A percentile compares a stretch with the other conserved stretches of the same genome.
phyloP scores from a whole-genome alignment of 2,797 vertebrate genomes.

The Peromyscus nudipes region DNA sequence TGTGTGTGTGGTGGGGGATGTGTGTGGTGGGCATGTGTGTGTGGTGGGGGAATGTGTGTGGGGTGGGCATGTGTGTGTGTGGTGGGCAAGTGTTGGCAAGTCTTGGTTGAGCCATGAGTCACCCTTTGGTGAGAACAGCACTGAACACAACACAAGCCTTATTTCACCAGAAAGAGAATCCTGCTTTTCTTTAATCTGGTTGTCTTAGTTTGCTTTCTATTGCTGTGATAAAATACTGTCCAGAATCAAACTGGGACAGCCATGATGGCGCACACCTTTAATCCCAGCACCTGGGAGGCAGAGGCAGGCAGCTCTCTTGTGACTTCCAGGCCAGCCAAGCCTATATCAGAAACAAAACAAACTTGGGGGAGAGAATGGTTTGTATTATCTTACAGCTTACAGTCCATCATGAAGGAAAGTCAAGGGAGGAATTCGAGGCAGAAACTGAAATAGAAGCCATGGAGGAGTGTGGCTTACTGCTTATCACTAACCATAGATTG shows the following conservation, averaged over 20 bases:
- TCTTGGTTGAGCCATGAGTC: background rate
- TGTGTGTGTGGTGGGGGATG: background rate
- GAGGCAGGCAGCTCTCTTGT: background rate
- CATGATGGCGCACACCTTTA: background rate
- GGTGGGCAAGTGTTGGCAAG: background rate
- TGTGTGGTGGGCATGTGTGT: too few relatives aligned
- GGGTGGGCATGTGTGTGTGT: background rate
- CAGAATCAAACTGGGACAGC: background rate
- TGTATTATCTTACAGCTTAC: background rate
- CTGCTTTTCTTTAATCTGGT: constrained; percentile 12
- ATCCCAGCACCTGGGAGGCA: background rate
- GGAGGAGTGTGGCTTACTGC: too few relatives aligned
- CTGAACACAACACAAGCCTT: background rate
- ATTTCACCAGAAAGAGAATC: background rate
- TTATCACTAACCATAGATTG: background rate
- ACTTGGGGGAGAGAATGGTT: background rate
- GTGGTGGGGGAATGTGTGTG: too few relatives aligned
- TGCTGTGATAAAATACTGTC: background rate
- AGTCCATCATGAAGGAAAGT: background rate
- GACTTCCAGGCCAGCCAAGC: background rate
- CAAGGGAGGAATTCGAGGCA: background rate
- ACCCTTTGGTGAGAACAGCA: background rate
- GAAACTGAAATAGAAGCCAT: background rate
- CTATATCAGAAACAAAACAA: background rate
- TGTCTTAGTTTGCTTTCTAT: background rate